Evolutionary conservation across 2,113 vertebrate species (phyloP), one percentile per base, ranked within the genome.

Genomic region (Prochilodus magdalenae): DNA sequence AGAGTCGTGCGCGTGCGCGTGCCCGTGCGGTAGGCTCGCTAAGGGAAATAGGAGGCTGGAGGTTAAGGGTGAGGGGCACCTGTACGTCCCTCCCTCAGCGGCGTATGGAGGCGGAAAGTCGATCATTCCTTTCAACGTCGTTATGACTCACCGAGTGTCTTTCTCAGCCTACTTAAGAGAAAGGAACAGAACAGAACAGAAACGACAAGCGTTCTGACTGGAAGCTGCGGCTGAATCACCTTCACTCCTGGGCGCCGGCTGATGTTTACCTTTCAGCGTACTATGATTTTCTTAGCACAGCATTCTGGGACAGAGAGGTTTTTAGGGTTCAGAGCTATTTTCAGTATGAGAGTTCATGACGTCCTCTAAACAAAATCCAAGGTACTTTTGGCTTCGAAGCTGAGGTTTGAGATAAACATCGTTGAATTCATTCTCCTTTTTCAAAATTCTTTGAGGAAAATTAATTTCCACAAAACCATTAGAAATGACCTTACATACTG

Each of bases 111-210:
- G 82, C 71, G 82, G 77, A 80, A 73, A 71, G 36, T 44, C 22
- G 49, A 66, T n/a, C 47, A 47, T 18, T 20, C 20, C 26, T 75
- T 40, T 82, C n/a, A 65, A 44, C 57, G 65, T 69, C 29, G 51
- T 53, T 83, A 83, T 86, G 85, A 86, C 77, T 86, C 77, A 79
- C 29, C 70, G 24, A 75, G 53, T 40, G 6, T 80, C 59, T 14
- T 73, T 59, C 20, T 71, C 77, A 69, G 47, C 62, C 73, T 83
- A 80, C 80, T 83, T 80, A 55, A 10, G 57, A 71, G 53, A 59
- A 86, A 87, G 22, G 18, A 55, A 44, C 5, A 44, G 40, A 44
- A 44, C 5, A 1, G 49, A 44, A 44, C 5, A 1, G 70, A 59
- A 86, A 87, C 22, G 18, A 20, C 5, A 60, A 12, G 57, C 57